phyloP scores from a whole-genome alignment of 2,888 invertebrate species.

The Drosophila cracens region DNA sequence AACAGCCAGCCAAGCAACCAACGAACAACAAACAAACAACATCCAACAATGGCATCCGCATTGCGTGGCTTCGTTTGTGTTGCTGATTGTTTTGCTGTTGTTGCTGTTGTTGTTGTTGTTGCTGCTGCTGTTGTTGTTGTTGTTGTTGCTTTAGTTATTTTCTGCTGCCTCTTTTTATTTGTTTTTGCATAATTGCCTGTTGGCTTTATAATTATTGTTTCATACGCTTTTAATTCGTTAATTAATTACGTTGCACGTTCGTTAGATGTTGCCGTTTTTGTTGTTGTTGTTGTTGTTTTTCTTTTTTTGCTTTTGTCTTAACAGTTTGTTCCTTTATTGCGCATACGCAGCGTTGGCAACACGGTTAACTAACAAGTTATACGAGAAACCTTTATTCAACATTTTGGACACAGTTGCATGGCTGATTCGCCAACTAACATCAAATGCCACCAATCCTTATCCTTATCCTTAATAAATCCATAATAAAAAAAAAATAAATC shows the following conservation, averaged over 20 bases:
- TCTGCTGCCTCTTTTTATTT: slow-evolving; percentile 20
- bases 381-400: background rate
- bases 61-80: slow-evolving; percentile 66
- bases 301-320: slow-evolving; percentile 21
- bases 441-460: background rate
- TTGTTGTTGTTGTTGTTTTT: background rate
- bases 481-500: too few relatives aligned
- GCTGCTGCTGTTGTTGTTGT: slow-evolving; percentile 6
- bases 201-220: slow-evolving; percentile 76
- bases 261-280: slow-evolving; percentile 4
- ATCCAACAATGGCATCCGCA: slow-evolving; percentile 74
- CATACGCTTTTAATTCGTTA: slow-evolving; percentile 78
- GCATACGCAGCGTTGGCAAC: slow-evolving; percentile 49
- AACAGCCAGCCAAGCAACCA: slow-evolving; percentile 39
- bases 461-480: background rate
- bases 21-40: slow-evolving; percentile 44
- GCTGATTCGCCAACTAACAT: background rate
- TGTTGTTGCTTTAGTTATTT: slow-evolving; percentile 13
- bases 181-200: slow-evolving; percentile 75
- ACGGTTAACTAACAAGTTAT: slow-evolving; percentile 25
- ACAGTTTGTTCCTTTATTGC: slow-evolving; percentile 39
- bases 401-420: background rate
- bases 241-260: slow-evolving; percentile 65
- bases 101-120: background rate
- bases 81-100: slow-evolving; percentile 3